A percentile compares a stretch with the other conserved stretches of the same genome.
These are phyloP conservation scores for Drosophila affinis DNA, from an alignment of 2,888 invertebrate genomes.

Conservation along the genomic window DNA sequence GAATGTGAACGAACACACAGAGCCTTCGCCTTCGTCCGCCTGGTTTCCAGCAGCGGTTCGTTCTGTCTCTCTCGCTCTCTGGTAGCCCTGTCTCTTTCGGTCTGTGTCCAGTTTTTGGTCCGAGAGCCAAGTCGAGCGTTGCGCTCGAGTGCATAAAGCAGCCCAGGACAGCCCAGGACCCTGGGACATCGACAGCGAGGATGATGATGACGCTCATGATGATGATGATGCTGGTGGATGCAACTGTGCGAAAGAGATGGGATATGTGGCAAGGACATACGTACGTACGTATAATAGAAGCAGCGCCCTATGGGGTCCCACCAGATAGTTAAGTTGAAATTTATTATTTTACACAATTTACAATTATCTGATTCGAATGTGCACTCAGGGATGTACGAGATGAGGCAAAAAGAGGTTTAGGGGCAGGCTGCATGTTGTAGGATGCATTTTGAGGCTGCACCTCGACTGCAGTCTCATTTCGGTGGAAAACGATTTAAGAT, in stretches of 20 bases:
- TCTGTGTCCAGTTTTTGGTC: conserved; percentile 33
- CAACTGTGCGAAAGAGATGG: conserved; percentile 16
- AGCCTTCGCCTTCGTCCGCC: conserved; percentile 35
- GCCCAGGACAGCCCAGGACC: conserved; percentile 21
- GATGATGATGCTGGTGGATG: conserved; percentile 18
- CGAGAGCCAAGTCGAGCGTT: conserved; percentile 39
- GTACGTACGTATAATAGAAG: conserved; percentile 54
- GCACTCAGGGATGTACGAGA: conserved; percentile 41
- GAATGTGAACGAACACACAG: conserved; percentile 56
- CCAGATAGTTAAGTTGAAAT: conserved; percentile 77
- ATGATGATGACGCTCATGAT: conserved; percentile 8
- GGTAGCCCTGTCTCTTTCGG: conserved; percentile 26
- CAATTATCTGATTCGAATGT: conserved; percentile 79
- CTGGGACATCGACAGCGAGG: conserved; percentile 24
- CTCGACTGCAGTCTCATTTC: conserved; percentile 45
- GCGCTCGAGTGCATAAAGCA: conserved; percentile 37
- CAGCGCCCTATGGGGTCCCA: conserved; percentile 68
- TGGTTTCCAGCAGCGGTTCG: conserved; percentile 41
- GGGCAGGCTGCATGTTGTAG: neutral
- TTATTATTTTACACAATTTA: conserved; percentile 80
- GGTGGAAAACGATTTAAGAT: conserved; percentile 62
- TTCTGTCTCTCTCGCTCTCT: conserved; percentile 24
- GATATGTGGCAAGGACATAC: conserved; percentile 17
- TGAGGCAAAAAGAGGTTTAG: neutral
- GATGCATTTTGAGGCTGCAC: conserved; percentile 30